Conservation (phyloP, 2,888 invertebrate species). For the Cheiracanthium punctorium region DNA sequence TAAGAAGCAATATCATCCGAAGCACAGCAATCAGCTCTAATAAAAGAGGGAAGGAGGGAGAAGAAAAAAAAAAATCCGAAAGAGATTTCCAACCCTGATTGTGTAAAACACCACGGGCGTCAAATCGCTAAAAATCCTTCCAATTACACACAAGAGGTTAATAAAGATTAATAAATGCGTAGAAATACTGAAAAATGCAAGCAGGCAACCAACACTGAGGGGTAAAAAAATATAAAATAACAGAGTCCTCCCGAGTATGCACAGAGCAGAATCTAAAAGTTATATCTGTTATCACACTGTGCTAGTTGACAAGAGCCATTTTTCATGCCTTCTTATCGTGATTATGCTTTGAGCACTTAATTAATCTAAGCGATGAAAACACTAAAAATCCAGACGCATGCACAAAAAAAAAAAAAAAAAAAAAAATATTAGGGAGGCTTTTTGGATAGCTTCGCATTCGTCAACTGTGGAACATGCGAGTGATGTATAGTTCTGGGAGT, state of each 20-base stretch:
- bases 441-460: background rate
- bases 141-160: constrained; percentile 53
- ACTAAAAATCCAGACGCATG: constrained; percentile 28
- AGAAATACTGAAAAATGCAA: constrained; percentile 6
- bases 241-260: no score
- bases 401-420: no score
- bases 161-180: constrained; percentile 57
- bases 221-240: background rate
- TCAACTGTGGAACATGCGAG: constrained; percentile 19
- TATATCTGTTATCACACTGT: constrained; percentile 41
- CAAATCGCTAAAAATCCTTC: background rate
- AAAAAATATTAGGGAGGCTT: no score
- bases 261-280: constrained; percentile 52
- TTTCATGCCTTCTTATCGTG: constrained; percentile 54
- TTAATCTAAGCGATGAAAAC: constrained; percentile 50
- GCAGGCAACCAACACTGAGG: background rate
- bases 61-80: no score
- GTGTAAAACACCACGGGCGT: background rate
- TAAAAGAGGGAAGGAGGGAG: no score
- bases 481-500: constrained; percentile 51
- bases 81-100: background rate
- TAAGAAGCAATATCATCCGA: no score
- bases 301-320: constrained; percentile 40
- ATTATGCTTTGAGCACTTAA: constrained; percentile 61
- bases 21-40: no score